Base-by-base conservation (phyloP, 2,888 invertebrate genomes). In the Eristalis intricaria region DNA sequence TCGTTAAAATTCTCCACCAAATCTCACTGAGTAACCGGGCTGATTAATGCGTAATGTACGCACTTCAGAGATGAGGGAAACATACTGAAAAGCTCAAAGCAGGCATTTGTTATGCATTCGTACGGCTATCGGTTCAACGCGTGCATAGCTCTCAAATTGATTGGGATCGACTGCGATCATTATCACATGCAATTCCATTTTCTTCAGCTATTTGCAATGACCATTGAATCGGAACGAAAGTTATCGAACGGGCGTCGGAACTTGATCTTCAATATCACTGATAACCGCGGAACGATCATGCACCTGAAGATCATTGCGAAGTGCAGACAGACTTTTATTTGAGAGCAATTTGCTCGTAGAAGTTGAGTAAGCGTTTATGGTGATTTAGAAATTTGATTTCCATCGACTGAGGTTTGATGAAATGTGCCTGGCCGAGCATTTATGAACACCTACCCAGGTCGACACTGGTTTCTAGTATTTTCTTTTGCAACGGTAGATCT, bases 31-130 rank as follows among this genome's bases (percentile, higher is more conserved):
- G 61, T 73, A 68, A 73, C 22, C 40, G 22, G 19, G 64, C 26
- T 65, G 50, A 65, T 78, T 71, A 56, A 65, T 78, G 74, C 65
- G 71, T 75, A 86, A 82, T 65, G 58, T 61, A 74, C 56, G 74
- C 71, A 75, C 80, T 80, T 80, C 38, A 50, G 19, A 68, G 63
- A 74, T 73, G 66, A 43, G 26, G 19, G 43, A 56, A 60, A 15
- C 66, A 61, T 35, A 78, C n/a, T 38, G 7, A 40, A 13, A 40
- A 26, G 63, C 43, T 8, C 5, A 23, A 8, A 11, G 60, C 23
- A 26, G 11, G 2, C 26, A 60, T 70, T 56, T 29, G 58, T 43
- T 74, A 56, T 75, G 58, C 50, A 23, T 22, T 58, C 56, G 15
- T n/a, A 29, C 38, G 65, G 56, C 22, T 26, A 56, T 63, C 73